Base-by-base conservation (phyloP, 2,113 vertebrate genomes). In the Pygoscelis adeliae region DNA sequence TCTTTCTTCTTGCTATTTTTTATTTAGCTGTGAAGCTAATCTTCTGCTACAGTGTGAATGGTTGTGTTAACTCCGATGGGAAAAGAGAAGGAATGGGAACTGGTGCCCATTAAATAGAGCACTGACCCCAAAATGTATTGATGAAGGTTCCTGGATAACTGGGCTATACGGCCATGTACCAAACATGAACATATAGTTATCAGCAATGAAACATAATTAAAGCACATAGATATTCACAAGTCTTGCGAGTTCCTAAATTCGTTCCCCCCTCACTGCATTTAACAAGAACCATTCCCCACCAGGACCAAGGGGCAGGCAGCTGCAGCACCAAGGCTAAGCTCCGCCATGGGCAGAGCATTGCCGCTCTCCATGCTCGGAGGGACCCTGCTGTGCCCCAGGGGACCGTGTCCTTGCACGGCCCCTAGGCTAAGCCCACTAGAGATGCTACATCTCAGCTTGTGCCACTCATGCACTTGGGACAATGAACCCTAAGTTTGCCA, bases 81-180 rank as follows among this genome's bases (percentile, higher is more conserved):
- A 29, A 20, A 56, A 36, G 46, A 29, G 53, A 12, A 81, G 34
- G 53, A 50, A 36, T 0, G 10, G 65, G 34, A 82, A 26, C 38
- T 11, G 53, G 34, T 62, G 30, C 52, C 76, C 71, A 40, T 22
- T 20, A 63, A 55, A 89, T 17, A 53, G 66, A 53, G 27, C 53
- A 27, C 49, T 44, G 14, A 55, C n/a, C 56, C 66, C 50, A 23
- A 22, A 79, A n/a, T 26, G 1, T 6, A 3, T 3, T 10, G 40
- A 4, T 5, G 44, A 25, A 10, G 21, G 18, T 18, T 72, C 42
- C 50, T 32, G 61, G n/a, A 3, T 29, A 23, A 18, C 42, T 23
- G 76, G 20, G 42, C 36, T 53, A 1, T 3, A 1, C 3, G 9
- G 2, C 38, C 49, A 4, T 0, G 1, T 20, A 34, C 46, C 23